Base-by-base conservation (phyloP, 2,888 invertebrate genomes). In the Ephialtes manifestator region DNA sequence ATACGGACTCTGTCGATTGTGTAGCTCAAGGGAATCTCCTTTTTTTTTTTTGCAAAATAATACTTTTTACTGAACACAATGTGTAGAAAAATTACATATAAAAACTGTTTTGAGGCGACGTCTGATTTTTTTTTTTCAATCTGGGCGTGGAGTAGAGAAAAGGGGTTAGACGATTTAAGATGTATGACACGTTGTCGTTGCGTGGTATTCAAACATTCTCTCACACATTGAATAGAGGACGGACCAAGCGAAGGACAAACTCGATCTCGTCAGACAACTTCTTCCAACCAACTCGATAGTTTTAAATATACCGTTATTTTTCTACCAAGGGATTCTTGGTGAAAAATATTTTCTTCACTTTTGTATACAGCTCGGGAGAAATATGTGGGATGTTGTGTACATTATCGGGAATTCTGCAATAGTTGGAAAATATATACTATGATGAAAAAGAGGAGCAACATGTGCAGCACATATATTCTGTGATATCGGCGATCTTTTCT, bases 181-280 rank as follows among this genome's bases (percentile, higher is more conserved):
- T 74, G 74, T 18, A 63, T 10, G 75, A 46, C 58, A 58, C 78
- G 82, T 60, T 48, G 67, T 10, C 28, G 5, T 46, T 48, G 67
- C 55, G 76, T 48, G 20, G 18, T n/a, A 72, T 28, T 60, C 72
- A 11, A 51, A 71, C 74, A 71, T 79, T 53, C 75, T 77, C 55
- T 55, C 51, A 51, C 51, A 77, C 24, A 31, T 46, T n/a, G 55
- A 18, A 60, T 48, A 24, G n/a, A n/a, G 11, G 20, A 43, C 67
- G 28, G 11, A 68, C 11, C 53, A 13, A 31, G 28, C 65, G 60
- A 81, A 65, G 74, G 43, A 74, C 53, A 35, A 13, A 39, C 39
- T 10, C 55, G 70, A 74, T 67, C 75, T 58, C 15, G 43, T 35
- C 68, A 18, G 48, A 53, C 74, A 67, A 72, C 15, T 65, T 67